These are phyloP conservation scores for Oryzias celebensis DNA, from an alignment of 2,113 vertebrate species.

Conservation along the genomic window DNA sequence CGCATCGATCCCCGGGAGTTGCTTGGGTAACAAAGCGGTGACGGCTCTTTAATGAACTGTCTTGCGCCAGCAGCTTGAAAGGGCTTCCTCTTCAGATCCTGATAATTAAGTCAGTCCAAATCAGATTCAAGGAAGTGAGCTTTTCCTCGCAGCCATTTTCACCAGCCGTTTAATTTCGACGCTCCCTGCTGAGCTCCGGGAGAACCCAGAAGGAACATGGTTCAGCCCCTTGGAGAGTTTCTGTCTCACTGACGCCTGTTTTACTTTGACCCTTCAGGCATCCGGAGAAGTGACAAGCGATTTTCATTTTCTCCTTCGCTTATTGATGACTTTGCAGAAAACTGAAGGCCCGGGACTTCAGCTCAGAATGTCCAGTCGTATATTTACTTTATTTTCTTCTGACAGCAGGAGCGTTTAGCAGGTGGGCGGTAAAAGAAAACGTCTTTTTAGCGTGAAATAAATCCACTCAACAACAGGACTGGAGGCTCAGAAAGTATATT, in stretches of 20 bases:
- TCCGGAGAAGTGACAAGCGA: not conserved
- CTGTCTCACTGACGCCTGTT: not conserved
- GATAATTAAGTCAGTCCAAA: constrained; percentile 63
- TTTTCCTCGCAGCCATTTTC: constrained; percentile 29
- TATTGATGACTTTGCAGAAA: constrained; percentile 10
- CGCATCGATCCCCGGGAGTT: constrained; percentile 53
- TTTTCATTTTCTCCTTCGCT: constrained; percentile 8
- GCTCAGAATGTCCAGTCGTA: not conserved
- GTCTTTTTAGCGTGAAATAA: constrained; percentile 45
- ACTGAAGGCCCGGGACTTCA: not conserved
- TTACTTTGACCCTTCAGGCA: constrained; percentile 8
- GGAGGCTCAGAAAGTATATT: constrained; percentile 28
- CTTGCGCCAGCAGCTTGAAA: constrained; percentile 48
- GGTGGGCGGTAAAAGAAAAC: constrained; percentile 23
- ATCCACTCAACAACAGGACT: constrained; percentile 7
- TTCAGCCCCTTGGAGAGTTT: constrained; percentile 12
- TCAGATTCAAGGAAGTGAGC: constrained; percentile 28
- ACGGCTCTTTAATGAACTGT: constrained; percentile 62
- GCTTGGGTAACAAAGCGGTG: constrained; percentile 49
- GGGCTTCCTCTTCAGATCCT: constrained; percentile 34
- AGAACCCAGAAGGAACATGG: not conserved
- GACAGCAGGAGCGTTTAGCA: constrained; percentile 16
- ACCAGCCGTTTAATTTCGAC: constrained; percentile 37
- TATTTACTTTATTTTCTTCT: constrained; percentile 16
- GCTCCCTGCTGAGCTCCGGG: not conserved